These are phyloP conservation scores for Pagetopsis macropterus DNA, from an alignment of 2,797 vertebrate genomes.

Conservation along the genomic window DNA sequence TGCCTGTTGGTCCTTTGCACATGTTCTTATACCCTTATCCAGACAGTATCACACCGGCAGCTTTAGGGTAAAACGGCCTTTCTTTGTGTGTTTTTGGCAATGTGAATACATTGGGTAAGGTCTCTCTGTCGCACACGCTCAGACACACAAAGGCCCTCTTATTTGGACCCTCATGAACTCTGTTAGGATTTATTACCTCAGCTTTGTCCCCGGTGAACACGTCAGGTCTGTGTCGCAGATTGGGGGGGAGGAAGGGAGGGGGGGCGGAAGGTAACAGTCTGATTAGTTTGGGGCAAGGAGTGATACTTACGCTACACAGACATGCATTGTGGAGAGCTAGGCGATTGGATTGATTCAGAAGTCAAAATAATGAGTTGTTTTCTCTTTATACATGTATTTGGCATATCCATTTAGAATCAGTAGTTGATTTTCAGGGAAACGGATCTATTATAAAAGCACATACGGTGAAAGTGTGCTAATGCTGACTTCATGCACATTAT, in stretches of 20 bases:
- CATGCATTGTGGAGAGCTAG: conserved; percentile 27
- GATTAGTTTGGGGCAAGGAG: conserved; percentile 49
- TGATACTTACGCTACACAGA: conserved; percentile 57
- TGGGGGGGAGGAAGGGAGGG: conserved; percentile 40
- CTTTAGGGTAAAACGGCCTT: conserved; percentile 52
- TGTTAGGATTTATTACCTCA: conserved; percentile 73
- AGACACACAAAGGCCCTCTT: conserved; percentile 72
- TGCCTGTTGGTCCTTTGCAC: conserved; percentile 21
- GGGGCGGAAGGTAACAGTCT: conserved; percentile 44
- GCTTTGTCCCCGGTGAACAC: conserved; percentile 68
- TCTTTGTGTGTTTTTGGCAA: conserved; percentile 48
- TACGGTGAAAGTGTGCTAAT: neutral
- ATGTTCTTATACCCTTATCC: conserved; percentile 47
- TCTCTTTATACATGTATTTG: conserved; percentile 2
- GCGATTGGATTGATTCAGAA: conserved; percentile 35
- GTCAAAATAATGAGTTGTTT: conserved; percentile 10
- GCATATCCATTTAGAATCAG: neutral
- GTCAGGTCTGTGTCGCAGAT: conserved; percentile 57
- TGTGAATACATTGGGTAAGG: conserved; percentile 52
- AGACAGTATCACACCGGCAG: conserved; percentile 42
- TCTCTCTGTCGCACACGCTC: conserved; percentile 39
- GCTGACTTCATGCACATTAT: neutral
- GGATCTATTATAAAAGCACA: neutral
- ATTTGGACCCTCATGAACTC: conserved; percentile 75
- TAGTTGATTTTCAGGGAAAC: conserved; percentile 13